Evolutionary conservation across 2,113 vertebrate genomes (phyloP).

Genomic region (Dissostichus mawsoni): DNA sequence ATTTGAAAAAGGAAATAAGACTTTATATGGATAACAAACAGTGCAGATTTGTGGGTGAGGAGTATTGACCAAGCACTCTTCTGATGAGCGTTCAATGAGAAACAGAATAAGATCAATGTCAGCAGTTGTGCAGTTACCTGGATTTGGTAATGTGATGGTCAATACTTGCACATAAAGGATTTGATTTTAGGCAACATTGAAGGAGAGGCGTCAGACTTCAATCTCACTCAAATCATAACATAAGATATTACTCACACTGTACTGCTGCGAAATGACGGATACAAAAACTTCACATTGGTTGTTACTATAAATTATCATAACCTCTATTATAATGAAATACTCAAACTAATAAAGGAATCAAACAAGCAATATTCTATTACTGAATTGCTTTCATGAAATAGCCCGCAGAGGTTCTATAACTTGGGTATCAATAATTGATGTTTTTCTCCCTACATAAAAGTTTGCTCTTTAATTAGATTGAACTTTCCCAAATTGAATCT

Average conservation of each 20-base stretch:
- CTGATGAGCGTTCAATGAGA: neutral
- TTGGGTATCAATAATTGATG: constrained; percentile 45
- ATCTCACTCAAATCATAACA: neutral
- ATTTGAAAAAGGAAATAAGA: neutral
- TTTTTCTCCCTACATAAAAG: constrained; percentile 23
- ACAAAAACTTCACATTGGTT: too few relatives aligned
- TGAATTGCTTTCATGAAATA: constrained; percentile 22
- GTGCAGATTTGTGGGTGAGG: neutral
- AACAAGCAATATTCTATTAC: constrained; percentile 11
- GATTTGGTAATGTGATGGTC: neutral
- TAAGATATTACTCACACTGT: neutral
- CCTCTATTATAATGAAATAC: neutral
- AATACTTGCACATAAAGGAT: neutral
- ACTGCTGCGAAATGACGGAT: too few relatives aligned
- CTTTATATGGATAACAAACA: neutral
- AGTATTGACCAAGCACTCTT: neutral
- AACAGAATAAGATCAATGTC: too few relatives aligned
- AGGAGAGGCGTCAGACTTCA: neutral
- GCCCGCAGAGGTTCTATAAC: constrained; percentile 6
- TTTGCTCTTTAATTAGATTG: constrained; percentile 48
- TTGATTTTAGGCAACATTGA: neutral
- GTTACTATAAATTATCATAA: too few relatives aligned
- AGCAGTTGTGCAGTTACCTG: neutral
- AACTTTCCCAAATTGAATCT: constrained; percentile 53
- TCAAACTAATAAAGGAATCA: constrained; percentile 19